These are phyloP conservation scores for Holothuria glaberrima DNA, from an alignment of 35 echinoderm and acorn worm species.

Conservation along the genomic window DNA sequence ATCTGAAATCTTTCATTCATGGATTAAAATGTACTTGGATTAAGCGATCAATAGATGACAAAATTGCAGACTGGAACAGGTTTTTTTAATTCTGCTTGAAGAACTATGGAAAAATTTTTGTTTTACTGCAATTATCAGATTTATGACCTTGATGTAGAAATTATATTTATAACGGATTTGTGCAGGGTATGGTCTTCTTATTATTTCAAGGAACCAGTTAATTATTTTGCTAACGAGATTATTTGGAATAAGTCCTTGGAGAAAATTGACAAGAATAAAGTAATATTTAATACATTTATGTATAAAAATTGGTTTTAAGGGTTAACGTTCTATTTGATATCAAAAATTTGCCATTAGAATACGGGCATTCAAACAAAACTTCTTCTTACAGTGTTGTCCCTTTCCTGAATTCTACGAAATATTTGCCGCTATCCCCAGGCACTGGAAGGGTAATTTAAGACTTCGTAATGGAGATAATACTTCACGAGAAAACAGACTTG, in stretches of 20 bases:
- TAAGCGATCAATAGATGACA: not conserved
- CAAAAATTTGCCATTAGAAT: not conserved
- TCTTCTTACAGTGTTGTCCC: not conserved
- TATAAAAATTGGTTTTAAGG: too few species aligned
- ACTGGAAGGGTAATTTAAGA: constrained; percentile 9
- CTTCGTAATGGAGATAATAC: not conserved
- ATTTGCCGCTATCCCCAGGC: not conserved
- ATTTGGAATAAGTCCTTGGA: not conserved
- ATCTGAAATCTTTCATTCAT: constrained; percentile 14
- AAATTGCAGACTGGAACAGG: not conserved
- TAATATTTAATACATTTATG: constrained; percentile 3
- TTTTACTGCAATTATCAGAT: constrained; percentile 4
- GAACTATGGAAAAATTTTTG: not conserved
- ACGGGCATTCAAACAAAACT: not conserved
- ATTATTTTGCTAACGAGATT: not conserved
- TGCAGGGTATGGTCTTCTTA: constrained; percentile 4
- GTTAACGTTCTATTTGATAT: too few species aligned
- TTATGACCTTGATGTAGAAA: not conserved
- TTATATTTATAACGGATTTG: not conserved
- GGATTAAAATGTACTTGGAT: constrained; percentile 8
- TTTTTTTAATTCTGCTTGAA: not conserved
- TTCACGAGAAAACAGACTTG: not conserved
- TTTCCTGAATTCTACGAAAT: not conserved
- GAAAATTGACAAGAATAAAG: not conserved
- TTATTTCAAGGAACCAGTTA: not conserved